Evolutionary conservation across 2,113 vertebrate genomes (phyloP).

Genomic region (Ammodytes dubius): DNA sequence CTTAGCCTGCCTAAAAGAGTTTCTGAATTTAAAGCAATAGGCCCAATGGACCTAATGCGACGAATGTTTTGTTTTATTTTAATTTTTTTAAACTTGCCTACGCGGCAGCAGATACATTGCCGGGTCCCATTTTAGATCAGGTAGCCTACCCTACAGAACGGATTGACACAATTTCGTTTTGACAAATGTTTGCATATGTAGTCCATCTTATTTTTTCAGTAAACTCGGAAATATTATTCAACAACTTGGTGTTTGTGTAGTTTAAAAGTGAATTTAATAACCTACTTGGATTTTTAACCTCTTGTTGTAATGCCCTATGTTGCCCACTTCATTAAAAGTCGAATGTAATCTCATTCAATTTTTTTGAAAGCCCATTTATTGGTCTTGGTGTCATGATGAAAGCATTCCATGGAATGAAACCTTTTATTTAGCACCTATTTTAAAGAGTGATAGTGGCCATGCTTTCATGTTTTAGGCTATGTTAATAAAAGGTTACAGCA

Average conservation of each 20-base stretch:
- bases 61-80: too few species aligned
- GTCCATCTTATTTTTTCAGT: neutral
- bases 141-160: neutral
- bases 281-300: too few species aligned
- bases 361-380: neutral
- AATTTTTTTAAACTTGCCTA: neutral
- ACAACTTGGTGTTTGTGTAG: neutral
- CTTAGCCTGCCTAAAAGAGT: neutral
- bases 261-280: neutral
- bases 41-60: too few species aligned
- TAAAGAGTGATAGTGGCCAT: neutral
- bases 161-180: neutral
- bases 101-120: neutral
- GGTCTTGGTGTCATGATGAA: neutral
- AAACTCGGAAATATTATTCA: neutral
- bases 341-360: neutral
- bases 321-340: neutral
- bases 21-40: neutral
- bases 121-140: neutral
- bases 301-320: too few species aligned
- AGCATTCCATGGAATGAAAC: neutral
- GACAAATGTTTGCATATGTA: neutral
- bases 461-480: neutral
- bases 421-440: neutral
- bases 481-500: neutral